Evolutionary conservation across 2,797 vertebrate genomes (phyloP), one percentile per base, ranked within the genome.

Genomic region (Sebastes glaucus): DNA sequence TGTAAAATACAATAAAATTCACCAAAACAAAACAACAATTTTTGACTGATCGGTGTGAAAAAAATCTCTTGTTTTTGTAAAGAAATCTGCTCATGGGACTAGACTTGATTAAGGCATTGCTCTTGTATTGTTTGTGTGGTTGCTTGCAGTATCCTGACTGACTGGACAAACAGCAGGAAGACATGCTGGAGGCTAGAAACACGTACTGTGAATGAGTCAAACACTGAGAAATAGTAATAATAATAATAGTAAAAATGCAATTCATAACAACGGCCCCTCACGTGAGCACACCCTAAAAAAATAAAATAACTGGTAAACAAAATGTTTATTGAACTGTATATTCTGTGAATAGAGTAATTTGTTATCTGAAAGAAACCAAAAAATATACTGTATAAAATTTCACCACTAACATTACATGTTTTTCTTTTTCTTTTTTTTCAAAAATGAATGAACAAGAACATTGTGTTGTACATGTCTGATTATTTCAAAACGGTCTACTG

Each of bases 301-400:
- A n/a, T 35, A 9, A 52, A 52, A 52, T 9, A 86, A 78, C 78
- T 81, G 81, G 80, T 89, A 87, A 72, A 81, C 85, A 77, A 89
- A 86, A 81, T 83, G 81, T 92, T 90, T 90, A 89, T 90, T 74
- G 71, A 92, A 69, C 53, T 95, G 92, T 94, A 93, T 87, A 94
- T 95, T 94, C 84, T 94, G 91, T 95, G 89, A 94, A 93, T 91
- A 94, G 84, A 91, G 89, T 91, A 75, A 90, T 91, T 91, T 94
- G 88, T 94, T 91, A 94, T 92, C 84, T 91, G 56, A 90, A 92
- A 93, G 77, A 90, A 89, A 93, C 87, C 90, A 90, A 92, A 93
- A 91, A 82, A 86, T 91, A 92, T 90, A 87, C 81, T 87, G 88
- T 92, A 92, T 85, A 82, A 87, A 91, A 90, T 30, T 86, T 90